Percentiles rank a stretch among this genome's conserved stretches.
Evolutionary conservation across 2,113 vertebrate species (phyloP).

Genomic region (Mellivora capensis): DNA sequence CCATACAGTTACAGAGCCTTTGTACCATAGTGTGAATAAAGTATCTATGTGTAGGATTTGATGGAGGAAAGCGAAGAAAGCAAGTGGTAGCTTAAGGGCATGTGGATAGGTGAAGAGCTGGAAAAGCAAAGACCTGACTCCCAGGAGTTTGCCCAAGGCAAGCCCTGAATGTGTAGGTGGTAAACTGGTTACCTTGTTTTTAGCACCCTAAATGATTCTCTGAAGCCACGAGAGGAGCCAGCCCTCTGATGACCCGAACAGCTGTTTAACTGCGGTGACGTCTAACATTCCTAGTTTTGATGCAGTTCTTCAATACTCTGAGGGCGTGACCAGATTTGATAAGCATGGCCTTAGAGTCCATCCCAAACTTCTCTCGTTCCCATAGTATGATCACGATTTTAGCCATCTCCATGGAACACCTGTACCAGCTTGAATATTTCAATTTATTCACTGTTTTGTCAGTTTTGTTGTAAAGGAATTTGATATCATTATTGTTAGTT

Average conservation of each 20-base stretch:
- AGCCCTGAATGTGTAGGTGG: not conserved
- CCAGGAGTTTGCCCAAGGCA: not conserved
- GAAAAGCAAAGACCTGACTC: not conserved
- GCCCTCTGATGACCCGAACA: not conserved
- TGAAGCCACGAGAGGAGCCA: not conserved
- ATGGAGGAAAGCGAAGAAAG: not conserved
- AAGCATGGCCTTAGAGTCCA: not conserved
- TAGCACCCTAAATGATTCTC: not conserved
- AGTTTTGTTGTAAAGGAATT: not conserved
- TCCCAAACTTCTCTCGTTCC: not conserved
- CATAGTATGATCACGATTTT: not conserved
- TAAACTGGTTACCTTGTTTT: not conserved
- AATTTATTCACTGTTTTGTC: not conserved
- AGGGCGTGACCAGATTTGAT: not conserved
- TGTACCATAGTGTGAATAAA: not conserved
- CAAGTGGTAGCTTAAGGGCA: not conserved
- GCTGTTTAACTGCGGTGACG: not conserved
- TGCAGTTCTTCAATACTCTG: not conserved
- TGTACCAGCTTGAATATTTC: not conserved
- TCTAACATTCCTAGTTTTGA: not conserved
- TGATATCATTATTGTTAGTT: not conserved
- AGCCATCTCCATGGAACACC: not conserved
- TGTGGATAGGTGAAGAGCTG: not conserved
- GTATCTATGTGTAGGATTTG: not conserved
- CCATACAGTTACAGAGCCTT: not conserved